phyloP scores from a whole-genome alignment of 2,113 vertebrate species.

The Phaetusa simplex region DNA sequence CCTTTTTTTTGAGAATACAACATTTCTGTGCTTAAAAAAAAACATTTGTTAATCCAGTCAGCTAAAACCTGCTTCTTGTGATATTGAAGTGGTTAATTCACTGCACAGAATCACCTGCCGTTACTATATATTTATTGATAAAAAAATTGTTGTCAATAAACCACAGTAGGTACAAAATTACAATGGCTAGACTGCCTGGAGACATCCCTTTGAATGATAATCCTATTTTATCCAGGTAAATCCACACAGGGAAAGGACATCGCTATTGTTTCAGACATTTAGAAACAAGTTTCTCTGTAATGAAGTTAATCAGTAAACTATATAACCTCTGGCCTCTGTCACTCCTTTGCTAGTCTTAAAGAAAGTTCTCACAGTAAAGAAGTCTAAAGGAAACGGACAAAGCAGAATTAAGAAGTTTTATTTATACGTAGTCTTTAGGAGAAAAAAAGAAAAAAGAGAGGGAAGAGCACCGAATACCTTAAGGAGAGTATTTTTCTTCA shows the following conservation, averaged over 20 bases:
- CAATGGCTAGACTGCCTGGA: not conserved
- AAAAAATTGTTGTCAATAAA: not conserved
- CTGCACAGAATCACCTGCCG: not conserved
- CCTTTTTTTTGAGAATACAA: not conserved
- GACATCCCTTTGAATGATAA: not conserved
- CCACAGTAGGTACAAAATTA: not conserved
- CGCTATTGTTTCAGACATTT: slow-evolving; percentile 65
- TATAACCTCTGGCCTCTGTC: slow-evolving; percentile 87
- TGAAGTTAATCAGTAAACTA: slow-evolving; percentile 93
- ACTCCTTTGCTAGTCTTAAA: slow-evolving; percentile 76
- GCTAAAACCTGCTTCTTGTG: not conserved
- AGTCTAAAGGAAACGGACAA: slow-evolving; percentile 47
- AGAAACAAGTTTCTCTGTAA: slow-evolving; percentile 66
- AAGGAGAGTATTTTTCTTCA: not conserved
- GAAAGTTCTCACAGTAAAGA: slow-evolving; percentile 63
- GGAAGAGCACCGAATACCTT: not conserved
- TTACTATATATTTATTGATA: not conserved
- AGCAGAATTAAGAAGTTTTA: slow-evolving; percentile 28
- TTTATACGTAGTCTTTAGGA: not conserved
- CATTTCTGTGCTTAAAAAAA: not conserved
- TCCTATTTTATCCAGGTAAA: not conserved
- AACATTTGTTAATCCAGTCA: not conserved
- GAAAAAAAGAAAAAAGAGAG: not conserved
- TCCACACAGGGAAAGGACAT: not conserved
- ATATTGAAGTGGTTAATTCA: not conserved